A percentile compares a stretch with the other conserved stretches of the same genome.
Evolutionary conservation across 2,888 invertebrate species (phyloP).

Genomic region (Leucania comma): DNA sequence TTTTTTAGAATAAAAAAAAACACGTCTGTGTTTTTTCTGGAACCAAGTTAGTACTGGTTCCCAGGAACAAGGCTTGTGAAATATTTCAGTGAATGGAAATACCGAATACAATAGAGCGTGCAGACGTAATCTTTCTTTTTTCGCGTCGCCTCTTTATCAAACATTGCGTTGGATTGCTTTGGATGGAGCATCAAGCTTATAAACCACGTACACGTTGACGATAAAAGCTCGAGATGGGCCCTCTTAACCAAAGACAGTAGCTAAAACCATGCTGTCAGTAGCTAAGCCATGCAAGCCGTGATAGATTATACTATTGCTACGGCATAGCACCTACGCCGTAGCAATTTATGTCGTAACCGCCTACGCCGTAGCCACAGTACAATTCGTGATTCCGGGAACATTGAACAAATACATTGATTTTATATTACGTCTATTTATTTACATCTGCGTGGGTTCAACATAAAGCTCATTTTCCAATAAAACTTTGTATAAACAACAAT

Average conservation of each 20-base stretch:
- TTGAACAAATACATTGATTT: neutral
- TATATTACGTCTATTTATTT: conserved; percentile 9
- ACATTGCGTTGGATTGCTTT: too few species aligned
- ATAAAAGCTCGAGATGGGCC: too few species aligned
- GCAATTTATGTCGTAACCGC: conserved; percentile 26
- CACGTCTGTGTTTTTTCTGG: too few species aligned
- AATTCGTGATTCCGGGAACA: conserved; percentile 7
- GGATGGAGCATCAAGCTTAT: too few species aligned
- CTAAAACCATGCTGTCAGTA: conserved; percentile 19
- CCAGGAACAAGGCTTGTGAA: too few species aligned
- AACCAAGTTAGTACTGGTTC: too few species aligned
- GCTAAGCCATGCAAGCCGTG: conserved; percentile 3
- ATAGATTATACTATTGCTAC: conserved; percentile 22
- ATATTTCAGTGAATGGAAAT: too few species aligned
- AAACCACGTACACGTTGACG: too few species aligned
- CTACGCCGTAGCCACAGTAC: conserved; percentile 35
- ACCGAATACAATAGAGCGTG: too few species aligned
- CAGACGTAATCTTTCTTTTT: too few species aligned
- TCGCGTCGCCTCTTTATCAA: too few species aligned
- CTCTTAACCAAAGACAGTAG: conserved; percentile 21
- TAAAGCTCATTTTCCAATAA: conserved; percentile 46
- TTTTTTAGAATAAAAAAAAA: too few species aligned
- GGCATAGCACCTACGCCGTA: conserved; percentile 32
- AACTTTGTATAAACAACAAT: conserved; percentile 47
- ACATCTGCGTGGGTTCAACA: conserved; percentile 28